Evolutionary conservation across 2,113 vertebrate species (phyloP).

Genomic region (Ictalurus furcatus): DNA sequence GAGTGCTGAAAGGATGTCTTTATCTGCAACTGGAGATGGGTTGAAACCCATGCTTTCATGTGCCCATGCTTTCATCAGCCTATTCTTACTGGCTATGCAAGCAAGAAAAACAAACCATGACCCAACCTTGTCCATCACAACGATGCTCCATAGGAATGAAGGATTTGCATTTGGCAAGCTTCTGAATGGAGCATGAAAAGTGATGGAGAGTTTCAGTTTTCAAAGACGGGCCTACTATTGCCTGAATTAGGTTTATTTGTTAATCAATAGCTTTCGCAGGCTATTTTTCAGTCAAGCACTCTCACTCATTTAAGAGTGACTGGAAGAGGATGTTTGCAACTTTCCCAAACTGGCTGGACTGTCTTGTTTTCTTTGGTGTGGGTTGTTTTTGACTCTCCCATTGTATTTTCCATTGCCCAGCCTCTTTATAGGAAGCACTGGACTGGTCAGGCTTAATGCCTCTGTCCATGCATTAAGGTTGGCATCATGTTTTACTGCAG

Average conservation of each 20-base stretch:
- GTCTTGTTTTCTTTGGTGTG: conserved; percentile 29
- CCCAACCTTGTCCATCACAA: conserved; percentile 18
- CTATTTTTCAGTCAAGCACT: conserved; percentile 4
- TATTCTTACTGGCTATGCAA: conserved; percentile 33
- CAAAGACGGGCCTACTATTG: neutral
- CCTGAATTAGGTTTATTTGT: conserved; percentile 3
- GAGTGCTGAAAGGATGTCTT: conserved; percentile 51
- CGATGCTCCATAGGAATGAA: conserved; percentile 11
- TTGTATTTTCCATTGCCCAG: conserved; percentile 8
- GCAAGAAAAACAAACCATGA: conserved; percentile 19
- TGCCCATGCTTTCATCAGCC: conserved; percentile 43
- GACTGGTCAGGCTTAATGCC: neutral
- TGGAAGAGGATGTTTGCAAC: neutral
- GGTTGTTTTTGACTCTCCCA: conserved; percentile 21
- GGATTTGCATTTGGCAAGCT: conserved; percentile 1
- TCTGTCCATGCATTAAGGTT: neutral
- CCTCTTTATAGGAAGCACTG: neutral
- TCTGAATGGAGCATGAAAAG: neutral
- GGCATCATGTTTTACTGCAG: neutral
- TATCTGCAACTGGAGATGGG: conserved; percentile 49
- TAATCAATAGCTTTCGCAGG: conserved; percentile 21
- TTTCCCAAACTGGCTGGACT: neutral
- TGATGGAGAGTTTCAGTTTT: neutral
- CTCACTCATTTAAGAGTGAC: neutral
- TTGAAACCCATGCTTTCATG: conserved; percentile 44